Percentiles rank a stretch among this genome's conserved stretches.
phyloP scores from a whole-genome alignment of 2,113 vertebrate genomes.

The Thinocorus orbignyianus region DNA sequence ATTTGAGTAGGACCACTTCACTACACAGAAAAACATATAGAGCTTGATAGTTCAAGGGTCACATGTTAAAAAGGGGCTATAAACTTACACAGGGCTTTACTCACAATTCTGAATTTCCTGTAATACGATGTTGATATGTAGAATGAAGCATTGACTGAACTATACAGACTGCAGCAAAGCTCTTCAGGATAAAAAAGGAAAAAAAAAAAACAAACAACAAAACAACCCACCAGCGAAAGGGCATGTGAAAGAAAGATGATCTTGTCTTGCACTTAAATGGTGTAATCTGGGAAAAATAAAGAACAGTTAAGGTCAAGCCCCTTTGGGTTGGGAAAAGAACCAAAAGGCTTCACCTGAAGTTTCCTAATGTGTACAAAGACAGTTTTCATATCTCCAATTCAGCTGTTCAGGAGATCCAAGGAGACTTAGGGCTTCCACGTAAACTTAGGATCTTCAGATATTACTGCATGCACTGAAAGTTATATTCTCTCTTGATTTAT shows the following conservation, averaged over 20 bases:
- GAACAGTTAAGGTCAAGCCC: background rate
- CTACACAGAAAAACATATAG: background rate
- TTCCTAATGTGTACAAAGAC: background rate
- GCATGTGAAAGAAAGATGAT: background rate
- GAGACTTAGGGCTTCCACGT: background rate
- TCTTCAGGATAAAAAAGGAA: background rate
- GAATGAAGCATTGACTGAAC: background rate
- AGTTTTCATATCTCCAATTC: background rate
- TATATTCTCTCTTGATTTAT: background rate
- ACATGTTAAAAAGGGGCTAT: background rate
- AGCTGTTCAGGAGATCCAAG: background rate
- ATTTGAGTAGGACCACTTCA: background rate
- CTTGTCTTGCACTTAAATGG: background rate
- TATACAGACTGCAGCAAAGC: background rate
- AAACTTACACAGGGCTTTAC: background rate
- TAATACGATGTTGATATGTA: background rate
- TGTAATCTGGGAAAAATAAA: background rate
- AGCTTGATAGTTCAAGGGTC: background rate
- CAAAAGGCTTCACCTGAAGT: background rate
- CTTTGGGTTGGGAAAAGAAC: background rate
- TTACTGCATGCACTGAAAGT: background rate
- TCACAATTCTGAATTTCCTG: background rate
- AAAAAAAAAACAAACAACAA: no score
- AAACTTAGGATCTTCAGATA: background rate
- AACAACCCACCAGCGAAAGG: background rate